phyloP scores from a whole-genome alignment of 2,113 vertebrate genomes.

The Mormyrus iriodes region DNA sequence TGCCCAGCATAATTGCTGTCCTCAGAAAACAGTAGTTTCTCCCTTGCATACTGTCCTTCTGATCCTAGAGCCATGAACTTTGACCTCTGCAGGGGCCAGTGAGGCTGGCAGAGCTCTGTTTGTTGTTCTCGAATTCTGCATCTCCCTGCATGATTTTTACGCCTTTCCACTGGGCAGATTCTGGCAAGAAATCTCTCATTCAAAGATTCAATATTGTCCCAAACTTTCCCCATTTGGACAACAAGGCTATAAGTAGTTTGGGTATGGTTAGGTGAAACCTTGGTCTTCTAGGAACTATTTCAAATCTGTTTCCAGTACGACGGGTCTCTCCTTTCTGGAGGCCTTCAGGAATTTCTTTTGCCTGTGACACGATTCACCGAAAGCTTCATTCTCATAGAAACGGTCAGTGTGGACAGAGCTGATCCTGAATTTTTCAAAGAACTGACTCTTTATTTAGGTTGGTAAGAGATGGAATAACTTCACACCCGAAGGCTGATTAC shows the following conservation, averaged over 20 bases:
- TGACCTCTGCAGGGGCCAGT: not conserved
- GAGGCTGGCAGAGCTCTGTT: not conserved
- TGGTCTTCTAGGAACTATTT: not conserved
- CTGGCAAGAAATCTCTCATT: not conserved
- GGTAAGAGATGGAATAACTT: not conserved
- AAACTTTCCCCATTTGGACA: not conserved
- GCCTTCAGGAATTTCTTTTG: not conserved
- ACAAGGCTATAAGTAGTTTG: not conserved
- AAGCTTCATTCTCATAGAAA: not conserved
- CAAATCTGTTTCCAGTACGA: not conserved
- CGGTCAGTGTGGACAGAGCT: not conserved
- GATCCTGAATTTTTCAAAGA: not conserved
- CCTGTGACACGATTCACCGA: not conserved
- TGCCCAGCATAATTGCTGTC: not conserved
- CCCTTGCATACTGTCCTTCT: not conserved
- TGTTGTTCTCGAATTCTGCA: not conserved
- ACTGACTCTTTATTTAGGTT: not conserved
- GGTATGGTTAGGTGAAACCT: not conserved
- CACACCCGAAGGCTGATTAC: not conserved
- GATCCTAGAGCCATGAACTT: not conserved
- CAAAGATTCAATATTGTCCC: not conserved
- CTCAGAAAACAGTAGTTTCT: not conserved
- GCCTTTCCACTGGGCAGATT: not conserved
- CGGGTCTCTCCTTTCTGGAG: not conserved
- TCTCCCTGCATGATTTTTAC: not conserved